Base-by-base conservation (phyloP, 2,797 vertebrate genomes). In the Ctenochaetus hawaiiensis region DNA sequence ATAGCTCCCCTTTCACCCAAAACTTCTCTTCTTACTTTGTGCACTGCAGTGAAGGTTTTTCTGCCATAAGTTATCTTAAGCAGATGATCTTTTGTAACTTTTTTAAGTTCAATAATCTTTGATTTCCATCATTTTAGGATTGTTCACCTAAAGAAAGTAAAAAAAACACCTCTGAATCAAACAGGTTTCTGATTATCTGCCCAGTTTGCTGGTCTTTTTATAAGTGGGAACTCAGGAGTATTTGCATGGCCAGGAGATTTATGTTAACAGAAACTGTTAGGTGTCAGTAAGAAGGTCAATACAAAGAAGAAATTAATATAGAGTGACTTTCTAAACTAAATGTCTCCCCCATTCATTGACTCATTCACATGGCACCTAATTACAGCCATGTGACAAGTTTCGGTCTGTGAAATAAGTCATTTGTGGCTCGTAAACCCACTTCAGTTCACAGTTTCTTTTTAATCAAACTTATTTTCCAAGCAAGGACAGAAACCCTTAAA, bases 401-500 rank as follows among this genome's bases (percentile, higher is more conserved):
- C 4, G 26, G 5, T 5, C 26, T 20, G 13, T 22, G 14, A 56
- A 45, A 14, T 37, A 9, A 45, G 8, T 54, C 5, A 62, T 2
- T 1, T 49, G 14, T 8, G 11, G 13, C 8, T 9, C 11, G 39
- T 41, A 26, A 62, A 57, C 2, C 13, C 23, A 16, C 20, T 63
- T 26, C 13, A 23, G 43, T 26, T 53, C 12, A 53, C 11, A 8
- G 51, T 20, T 5, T 34, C 22, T 8, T 51, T 26, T 23, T 43
- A 26, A 23, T 47, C 0, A 7, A 0, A 54, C 37, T 23, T 0
- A 17, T 39, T 51, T 63, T 17, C 14, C 6, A 34, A n/a, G 53
- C 4, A 5, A 0, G 3, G n/a, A 85, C 88, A 92, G 89, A 82
- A 93, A 91, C 90, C 92, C 86, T 83, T 84, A 83, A 45, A 64